Percentiles rank a stretch among this genome's conserved stretches.
Conservation (phyloP, 2,797 vertebrate species). For the Bucorvus abyssinicus region DNA sequence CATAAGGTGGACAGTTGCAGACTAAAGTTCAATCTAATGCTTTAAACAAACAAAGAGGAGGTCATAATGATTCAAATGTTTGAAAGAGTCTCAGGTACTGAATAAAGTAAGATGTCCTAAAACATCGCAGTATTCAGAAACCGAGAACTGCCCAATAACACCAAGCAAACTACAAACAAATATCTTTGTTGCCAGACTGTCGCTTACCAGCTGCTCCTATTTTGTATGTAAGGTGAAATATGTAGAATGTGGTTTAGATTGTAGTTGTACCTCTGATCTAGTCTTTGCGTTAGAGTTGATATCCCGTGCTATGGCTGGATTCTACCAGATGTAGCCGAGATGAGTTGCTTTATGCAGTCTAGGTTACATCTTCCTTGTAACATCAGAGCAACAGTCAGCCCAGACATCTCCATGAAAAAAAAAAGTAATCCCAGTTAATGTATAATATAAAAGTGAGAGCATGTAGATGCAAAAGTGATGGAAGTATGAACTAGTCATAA, state of each 20-base stretch:
- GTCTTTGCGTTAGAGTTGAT: neutral
- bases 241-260: neutral
- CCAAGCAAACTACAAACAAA: neutral
- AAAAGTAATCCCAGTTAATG: neutral
- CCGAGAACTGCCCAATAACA: neutral
- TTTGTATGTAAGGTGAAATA: neutral
- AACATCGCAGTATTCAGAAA: neutral
- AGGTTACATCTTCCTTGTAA: neutral
- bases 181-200: neutral
- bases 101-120: neutral
- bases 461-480: neutral
- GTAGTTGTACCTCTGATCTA: neutral
- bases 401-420: neutral
- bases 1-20: neutral
- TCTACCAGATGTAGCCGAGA: neutral
- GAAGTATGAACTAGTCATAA: neutral
- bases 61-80: neutral
- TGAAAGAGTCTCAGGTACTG: neutral
- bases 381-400: neutral
- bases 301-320: neutral
- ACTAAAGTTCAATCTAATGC: neutral
- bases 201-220: neutral
- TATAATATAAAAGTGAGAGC: neutral
- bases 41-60: neutral
- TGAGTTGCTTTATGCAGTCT: neutral